Evolutionary conservation across 2,888 invertebrate genomes (phyloP).

Genomic region (Chrysodeixis includens): DNA sequence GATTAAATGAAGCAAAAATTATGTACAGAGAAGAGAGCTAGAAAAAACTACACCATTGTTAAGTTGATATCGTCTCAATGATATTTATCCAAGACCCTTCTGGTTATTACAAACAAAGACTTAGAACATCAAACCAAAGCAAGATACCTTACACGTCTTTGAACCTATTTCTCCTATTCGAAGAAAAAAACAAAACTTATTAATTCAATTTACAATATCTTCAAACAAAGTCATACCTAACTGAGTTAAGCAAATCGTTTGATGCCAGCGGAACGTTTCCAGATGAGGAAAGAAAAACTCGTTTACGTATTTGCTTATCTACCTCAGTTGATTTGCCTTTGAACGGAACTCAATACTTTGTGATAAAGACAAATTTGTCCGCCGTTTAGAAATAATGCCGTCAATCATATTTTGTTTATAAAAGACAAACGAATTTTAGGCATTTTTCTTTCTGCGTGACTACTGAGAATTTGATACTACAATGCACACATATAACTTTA

Average conservation of each 20-base stretch:
- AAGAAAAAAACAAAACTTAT: constrained; percentile 3
- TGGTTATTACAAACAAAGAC: too few relatives aligned
- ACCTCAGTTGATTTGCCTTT: constrained; percentile 38
- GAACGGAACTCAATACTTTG: constrained; percentile 40
- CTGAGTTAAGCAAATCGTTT: constrained; percentile 25
- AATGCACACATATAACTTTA: background rate
- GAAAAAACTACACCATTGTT: too few relatives aligned
- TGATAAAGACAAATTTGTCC: constrained; percentile 15
- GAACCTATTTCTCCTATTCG: background rate
- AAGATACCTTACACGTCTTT: background rate
- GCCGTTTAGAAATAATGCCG: constrained; percentile 27
- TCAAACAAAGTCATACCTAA: constrained; percentile 13
- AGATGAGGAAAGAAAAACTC: constrained; percentile 30
- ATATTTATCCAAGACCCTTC: too few relatives aligned
- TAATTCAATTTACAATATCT: constrained; percentile 5
- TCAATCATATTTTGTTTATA: constrained; percentile 6
- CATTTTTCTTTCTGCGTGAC: constrained; percentile 13
- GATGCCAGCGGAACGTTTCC: constrained; percentile 21
- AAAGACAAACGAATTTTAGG: constrained; percentile 54
- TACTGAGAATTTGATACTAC: background rate
- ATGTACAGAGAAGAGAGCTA: too few relatives aligned
- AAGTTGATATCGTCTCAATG: too few relatives aligned
- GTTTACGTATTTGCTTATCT: constrained; percentile 42
- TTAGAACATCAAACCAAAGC: too few relatives aligned
- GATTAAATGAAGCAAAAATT: too few relatives aligned